These are phyloP conservation scores for Euphonia xanthogaster DNA, from an alignment of 2,797 vertebrate genomes.

Conservation along the genomic window DNA sequence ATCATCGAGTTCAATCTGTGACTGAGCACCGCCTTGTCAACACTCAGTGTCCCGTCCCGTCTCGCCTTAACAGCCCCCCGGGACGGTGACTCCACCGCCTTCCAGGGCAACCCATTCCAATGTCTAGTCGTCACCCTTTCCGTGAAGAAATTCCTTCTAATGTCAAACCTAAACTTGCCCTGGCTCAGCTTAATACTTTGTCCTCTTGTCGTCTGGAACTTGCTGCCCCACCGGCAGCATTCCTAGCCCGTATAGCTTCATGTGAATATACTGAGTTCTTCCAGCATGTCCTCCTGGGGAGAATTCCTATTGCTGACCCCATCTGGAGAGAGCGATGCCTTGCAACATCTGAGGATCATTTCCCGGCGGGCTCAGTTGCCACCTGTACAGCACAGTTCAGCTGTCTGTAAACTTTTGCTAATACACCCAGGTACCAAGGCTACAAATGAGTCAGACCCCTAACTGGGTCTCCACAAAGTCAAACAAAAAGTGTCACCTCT, in stretches of 20 bases:
- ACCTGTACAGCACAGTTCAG: neutral
- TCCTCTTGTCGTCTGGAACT: neutral
- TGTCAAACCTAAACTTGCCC: neutral
- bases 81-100: neutral
- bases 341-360: neutral
- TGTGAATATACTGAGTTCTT: neutral
- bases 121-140: neutral
- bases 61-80: neutral
- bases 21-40: neutral
- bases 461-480: neutral
- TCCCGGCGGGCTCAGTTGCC: neutral
- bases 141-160: neutral
- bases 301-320: neutral
- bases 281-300: neutral
- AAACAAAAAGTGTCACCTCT: neutral
- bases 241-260: no score
- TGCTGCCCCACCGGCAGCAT: neutral
- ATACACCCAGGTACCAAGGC: neutral
- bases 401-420: neutral
- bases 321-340: fast-evolving
- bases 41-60: no score
- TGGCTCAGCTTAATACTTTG: neutral
- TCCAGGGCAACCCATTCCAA: neutral
- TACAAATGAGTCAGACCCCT: neutral
- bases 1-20: neutral